phyloP scores from a whole-genome alignment of 2,113 vertebrate genomes.

The Trematomus loennbergii region DNA sequence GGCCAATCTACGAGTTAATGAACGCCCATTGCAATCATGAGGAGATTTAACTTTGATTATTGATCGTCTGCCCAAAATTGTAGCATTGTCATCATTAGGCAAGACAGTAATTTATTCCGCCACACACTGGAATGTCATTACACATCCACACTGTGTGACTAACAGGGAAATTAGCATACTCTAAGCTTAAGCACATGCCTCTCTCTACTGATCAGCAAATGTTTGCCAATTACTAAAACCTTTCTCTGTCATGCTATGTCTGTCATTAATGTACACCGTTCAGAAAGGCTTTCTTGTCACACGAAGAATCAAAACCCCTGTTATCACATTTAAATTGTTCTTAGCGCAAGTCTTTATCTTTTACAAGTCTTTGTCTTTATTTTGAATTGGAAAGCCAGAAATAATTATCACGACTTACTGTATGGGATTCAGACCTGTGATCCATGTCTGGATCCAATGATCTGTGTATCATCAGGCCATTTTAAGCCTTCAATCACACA shows the following conservation, averaged over 20 bases:
- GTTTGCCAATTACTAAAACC: conserved; percentile 56
- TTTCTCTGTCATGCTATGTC: conserved; percentile 45
- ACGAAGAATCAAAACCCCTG: neutral
- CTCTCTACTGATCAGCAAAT: conserved; percentile 55
- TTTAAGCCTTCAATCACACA: too few relatives aligned
- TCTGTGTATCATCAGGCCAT: neutral
- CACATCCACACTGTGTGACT: conserved; percentile 48
- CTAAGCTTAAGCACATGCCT: conserved; percentile 33
- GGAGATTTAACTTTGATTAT: conserved; percentile 31
- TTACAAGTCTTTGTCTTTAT: neutral
- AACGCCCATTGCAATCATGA: conserved; percentile 6
- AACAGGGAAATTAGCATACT: conserved; percentile 57
- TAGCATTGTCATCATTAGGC: conserved; percentile 55
- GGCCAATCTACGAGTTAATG: conserved; percentile 24
- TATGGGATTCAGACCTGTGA: neutral
- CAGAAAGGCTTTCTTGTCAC: conserved; percentile 4
- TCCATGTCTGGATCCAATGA: neutral
- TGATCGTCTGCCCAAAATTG: conserved; percentile 37
- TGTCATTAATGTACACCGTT: conserved; percentile 17
- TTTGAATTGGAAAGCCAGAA: neutral
- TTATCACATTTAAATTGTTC: conserved; percentile 13
- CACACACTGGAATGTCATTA: conserved; percentile 41
- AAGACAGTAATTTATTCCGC: conserved; percentile 50
- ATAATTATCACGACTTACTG: neutral
- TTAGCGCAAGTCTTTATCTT: neutral